Evolutionary conservation across 2,888 invertebrate genomes (phyloP).

Genomic region (Synanthedon tipuliformis): DNA sequence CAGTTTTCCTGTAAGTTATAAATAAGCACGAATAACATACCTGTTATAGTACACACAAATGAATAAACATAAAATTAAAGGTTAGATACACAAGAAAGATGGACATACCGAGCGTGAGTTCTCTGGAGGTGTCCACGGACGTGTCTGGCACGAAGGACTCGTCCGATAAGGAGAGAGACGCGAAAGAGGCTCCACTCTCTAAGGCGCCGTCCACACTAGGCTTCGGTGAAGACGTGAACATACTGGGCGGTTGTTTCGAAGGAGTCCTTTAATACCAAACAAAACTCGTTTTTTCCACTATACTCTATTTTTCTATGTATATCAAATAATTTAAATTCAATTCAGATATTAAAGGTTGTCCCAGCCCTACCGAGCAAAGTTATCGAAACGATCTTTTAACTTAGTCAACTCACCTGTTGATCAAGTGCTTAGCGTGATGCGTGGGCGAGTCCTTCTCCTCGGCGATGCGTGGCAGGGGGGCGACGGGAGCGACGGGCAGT

Average conservation of each 20-base stretch:
- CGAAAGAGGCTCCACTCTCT: constrained; percentile 43
- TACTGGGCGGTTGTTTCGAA: constrained; percentile 46
- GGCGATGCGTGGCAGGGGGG: constrained; percentile 82
- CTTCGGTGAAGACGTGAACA: constrained; percentile 62
- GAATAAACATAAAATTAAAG: neutral
- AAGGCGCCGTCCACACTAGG: constrained; percentile 38
- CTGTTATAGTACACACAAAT: neutral
- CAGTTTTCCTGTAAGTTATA: constrained; percentile 20
- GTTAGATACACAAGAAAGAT: neutral
- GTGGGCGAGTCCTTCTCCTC: constrained; percentile 89
- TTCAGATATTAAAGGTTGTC: no score
- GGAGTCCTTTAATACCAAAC: constrained; percentile 31
- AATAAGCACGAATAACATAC: neutral
- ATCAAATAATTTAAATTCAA: neutral
- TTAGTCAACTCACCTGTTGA: neutral
- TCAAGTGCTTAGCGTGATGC: constrained; percentile 47
- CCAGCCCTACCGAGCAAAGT: no score
- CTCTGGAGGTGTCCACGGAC: constrained; percentile 39
- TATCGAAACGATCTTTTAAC: no score
- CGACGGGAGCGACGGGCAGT: constrained; percentile 44
- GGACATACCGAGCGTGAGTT: constrained; percentile 32
- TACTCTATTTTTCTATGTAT: neutral
- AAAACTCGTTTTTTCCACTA: neutral
- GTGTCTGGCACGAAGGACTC: constrained; percentile 47
- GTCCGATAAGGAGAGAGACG: constrained; percentile 54